Conservation (phyloP, 2,888 invertebrate species). For the Synanthedon tipuliformis region DNA sequence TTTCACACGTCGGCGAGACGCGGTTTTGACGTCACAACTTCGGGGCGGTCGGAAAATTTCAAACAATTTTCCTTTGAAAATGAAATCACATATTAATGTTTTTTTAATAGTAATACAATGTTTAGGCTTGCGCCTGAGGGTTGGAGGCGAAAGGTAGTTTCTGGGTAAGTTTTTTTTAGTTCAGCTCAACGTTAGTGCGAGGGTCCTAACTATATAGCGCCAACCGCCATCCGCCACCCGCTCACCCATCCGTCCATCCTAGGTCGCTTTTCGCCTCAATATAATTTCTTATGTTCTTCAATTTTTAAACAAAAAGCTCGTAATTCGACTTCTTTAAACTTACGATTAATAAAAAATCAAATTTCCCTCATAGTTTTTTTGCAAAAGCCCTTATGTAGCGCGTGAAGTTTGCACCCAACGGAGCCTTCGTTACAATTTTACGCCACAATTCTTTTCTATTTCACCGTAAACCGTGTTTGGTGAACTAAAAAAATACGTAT, state of each 20-base stretch:
- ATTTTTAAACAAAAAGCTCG: constrained; percentile 18
- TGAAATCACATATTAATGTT: constrained; percentile 17
- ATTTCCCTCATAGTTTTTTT: constrained; percentile 10
- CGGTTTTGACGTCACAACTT: constrained; percentile 30
- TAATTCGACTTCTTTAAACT: constrained; percentile 7
- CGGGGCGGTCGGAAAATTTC: constrained; percentile 51
- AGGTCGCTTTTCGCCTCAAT: constrained; percentile 35
- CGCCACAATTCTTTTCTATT: constrained; percentile 14
- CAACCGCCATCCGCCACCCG: constrained; percentile 16
- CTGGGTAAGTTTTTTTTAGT: constrained; percentile 35
- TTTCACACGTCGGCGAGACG: not conserved
- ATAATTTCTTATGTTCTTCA: constrained; percentile 6
- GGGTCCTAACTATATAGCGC: constrained; percentile 36
- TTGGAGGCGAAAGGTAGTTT: constrained; percentile 27
- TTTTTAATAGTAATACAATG: constrained; percentile 22
- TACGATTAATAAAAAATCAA: constrained; percentile 27
- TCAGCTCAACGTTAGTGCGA: constrained; percentile 22
- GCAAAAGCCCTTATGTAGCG: too few relatives aligned
- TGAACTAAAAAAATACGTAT: too few relatives aligned
- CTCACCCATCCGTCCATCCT: constrained; percentile 28
- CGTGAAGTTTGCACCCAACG: too few relatives aligned
- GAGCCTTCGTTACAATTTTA: not conserved
- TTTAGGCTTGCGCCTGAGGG: constrained; percentile 50
- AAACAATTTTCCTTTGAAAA: constrained; percentile 47
- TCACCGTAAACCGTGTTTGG: not conserved